Conservation (phyloP, 2,888 invertebrate genomes). For the Priocnemis perturbator region DNA sequence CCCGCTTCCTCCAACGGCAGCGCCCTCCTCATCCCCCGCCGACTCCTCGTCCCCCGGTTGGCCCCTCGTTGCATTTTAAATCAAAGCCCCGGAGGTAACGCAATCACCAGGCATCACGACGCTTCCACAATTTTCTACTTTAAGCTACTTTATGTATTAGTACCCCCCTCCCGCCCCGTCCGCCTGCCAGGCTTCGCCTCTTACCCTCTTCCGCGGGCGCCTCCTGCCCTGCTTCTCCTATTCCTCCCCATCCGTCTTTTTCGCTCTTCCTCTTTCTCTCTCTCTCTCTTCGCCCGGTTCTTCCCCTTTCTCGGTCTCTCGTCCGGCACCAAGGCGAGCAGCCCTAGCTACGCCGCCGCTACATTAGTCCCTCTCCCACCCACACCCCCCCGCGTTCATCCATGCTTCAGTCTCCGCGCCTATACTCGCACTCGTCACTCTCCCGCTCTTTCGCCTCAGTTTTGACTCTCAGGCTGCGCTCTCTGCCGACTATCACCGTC, state of each 20-base stretch:
- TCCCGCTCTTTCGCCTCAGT: too few relatives aligned
- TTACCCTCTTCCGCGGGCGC: constrained; percentile 8
- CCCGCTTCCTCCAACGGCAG: constrained; percentile 33
- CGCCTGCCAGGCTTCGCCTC: constrained; percentile 16
- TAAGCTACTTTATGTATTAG: constrained; percentile 76
- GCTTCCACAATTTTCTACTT: constrained; percentile 76
- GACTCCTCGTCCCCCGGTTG: constrained; percentile 33
- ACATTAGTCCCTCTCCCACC: constrained; percentile 37
- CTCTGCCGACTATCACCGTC: neutral
- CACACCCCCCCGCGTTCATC: too few relatives aligned
- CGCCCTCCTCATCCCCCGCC: constrained; percentile 31
- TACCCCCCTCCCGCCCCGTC: constrained; percentile 43
- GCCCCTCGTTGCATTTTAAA: constrained; percentile 75
- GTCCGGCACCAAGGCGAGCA: constrained; percentile 28
- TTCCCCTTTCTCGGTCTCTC: constrained; percentile 30
- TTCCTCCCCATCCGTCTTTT: constrained; percentile 13
- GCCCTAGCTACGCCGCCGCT: constrained; percentile 33
- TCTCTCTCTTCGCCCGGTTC: constrained; percentile 11
- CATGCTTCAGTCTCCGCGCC: too few relatives aligned
- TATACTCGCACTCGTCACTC: too few relatives aligned
- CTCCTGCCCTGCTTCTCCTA: constrained; percentile 17
- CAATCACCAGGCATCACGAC: constrained; percentile 76
- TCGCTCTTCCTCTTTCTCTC: constrained; percentile 14
- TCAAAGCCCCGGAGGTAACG: constrained; percentile 75
- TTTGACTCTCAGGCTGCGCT: too few relatives aligned